Conservation (phyloP, 2,113 vertebrate genomes). For the Spilogale gracilis region DNA sequence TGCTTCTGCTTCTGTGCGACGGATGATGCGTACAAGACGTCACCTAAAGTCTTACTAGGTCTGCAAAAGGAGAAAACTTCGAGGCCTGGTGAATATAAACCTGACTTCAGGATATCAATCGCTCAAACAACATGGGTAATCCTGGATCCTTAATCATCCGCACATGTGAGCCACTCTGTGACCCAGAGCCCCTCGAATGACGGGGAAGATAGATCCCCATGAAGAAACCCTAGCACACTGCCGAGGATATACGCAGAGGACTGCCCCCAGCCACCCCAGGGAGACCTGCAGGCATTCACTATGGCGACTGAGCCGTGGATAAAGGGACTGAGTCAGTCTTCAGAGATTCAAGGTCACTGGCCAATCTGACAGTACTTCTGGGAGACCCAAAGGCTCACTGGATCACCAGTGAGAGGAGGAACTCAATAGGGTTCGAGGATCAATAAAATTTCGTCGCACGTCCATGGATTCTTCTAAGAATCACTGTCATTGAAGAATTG, state of each 20-base stretch:
- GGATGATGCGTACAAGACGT: neutral
- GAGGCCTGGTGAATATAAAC: neutral
- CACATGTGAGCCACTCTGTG: neutral
- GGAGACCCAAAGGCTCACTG: neutral
- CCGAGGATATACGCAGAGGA: neutral
- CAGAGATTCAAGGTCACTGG: neutral
- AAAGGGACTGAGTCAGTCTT: neutral
- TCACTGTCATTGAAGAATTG: neutral
- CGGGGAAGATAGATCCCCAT: neutral
- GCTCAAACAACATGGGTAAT: neutral
- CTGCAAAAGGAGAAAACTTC: neutral
- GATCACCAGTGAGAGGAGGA: neutral
- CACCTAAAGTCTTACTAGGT: neutral
- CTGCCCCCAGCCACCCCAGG: neutral
- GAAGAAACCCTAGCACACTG: no score
- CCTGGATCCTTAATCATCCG: neutral
- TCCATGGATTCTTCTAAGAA: neutral
- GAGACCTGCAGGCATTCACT: neutral
- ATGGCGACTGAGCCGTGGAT: neutral
- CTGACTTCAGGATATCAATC: neutral
- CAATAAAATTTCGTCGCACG: neutral
- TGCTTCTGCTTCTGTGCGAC: neutral
- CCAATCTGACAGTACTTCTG: no score
- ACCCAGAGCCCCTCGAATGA: neutral
- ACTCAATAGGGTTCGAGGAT: neutral